Percentiles rank a stretch among this genome's conserved stretches.
These are phyloP conservation scores for Mythimna albipuncta DNA, from an alignment of 2,888 invertebrate species.

Conservation along the genomic window DNA sequence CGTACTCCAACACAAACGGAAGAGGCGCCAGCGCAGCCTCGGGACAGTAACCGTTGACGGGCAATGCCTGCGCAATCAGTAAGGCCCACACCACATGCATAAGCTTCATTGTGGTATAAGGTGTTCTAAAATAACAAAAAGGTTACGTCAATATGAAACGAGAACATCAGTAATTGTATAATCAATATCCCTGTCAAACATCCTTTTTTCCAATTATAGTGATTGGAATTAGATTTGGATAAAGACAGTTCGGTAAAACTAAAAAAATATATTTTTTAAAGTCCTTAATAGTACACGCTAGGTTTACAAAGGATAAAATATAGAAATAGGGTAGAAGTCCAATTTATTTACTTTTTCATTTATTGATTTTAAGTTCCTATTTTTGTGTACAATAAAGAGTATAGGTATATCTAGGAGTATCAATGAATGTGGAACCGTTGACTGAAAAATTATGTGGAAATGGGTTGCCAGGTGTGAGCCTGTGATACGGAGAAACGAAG, in stretches of 20 bases:
- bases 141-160: background rate
- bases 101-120: slow-evolving; percentile 21
- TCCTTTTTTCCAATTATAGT: too few relatives aligned
- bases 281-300: too few relatives aligned
- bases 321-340: too few relatives aligned
- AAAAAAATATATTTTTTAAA: too few relatives aligned
- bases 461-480: background rate
- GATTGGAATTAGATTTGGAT: too few relatives aligned
- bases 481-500: background rate
- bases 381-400: too few relatives aligned
- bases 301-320: too few relatives aligned
- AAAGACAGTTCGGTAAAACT: too few relatives aligned
- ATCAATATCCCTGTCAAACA: too few relatives aligned
- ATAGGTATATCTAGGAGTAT: too few relatives aligned
- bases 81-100: background rate
- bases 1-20: slow-evolving; percentile 88
- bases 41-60: slow-evolving; percentile 68
- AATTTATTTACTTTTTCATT: too few relatives aligned
- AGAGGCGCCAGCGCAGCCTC: slow-evolving; percentile 71
- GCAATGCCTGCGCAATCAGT: slow-evolving; percentile 14
- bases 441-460: background rate
- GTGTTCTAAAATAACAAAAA: background rate
- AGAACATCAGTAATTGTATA: background rate
- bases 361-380: too few relatives aligned
- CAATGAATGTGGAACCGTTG: background rate